A percentile compares a stretch with the other conserved stretches of the same genome.
These are phyloP conservation scores for Drosophila arawakana DNA, from an alignment of 1,140 invertebrate species.

Conservation along the genomic window DNA sequence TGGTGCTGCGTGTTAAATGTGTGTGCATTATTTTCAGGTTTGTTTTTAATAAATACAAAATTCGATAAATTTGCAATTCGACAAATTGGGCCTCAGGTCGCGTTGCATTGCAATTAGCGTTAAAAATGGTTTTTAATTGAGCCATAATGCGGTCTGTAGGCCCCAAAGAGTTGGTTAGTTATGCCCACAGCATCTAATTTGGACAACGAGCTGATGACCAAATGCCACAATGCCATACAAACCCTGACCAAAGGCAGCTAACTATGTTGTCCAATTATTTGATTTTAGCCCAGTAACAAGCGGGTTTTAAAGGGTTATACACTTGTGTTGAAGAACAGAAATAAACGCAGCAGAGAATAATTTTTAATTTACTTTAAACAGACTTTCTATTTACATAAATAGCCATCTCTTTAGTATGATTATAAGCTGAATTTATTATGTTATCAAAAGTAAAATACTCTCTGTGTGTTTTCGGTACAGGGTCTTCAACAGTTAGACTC, in stretches of 20 bases:
- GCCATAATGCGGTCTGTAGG: slow-evolving; percentile 57
- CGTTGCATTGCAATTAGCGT: slow-evolving; percentile 63
- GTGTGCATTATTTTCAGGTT: slow-evolving; percentile 47
- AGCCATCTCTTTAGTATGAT: no score
- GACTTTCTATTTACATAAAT: no score
- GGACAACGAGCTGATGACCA: slow-evolving; percentile 1
- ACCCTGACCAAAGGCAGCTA: slow-evolving; percentile 1
- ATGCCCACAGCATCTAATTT: slow-evolving; percentile 39
- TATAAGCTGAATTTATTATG: no score
- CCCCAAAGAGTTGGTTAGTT: slow-evolving; percentile 62
- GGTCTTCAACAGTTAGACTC: no score
- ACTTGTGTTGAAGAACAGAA: no score
- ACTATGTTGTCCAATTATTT: slow-evolving; percentile 24
- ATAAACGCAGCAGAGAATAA: no score
- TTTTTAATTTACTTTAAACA: no score
- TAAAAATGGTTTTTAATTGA: slow-evolving; percentile 74
- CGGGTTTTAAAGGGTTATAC: no score
- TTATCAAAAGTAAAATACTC: no score
- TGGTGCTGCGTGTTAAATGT: slow-evolving; percentile 46
- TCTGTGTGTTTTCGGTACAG: no score
- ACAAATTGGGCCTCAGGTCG: slow-evolving; percentile 1
- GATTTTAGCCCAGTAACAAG: slow-evolving; percentile 5
- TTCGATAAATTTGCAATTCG: slow-evolving; percentile 33
- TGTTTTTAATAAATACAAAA: slow-evolving; percentile 45
- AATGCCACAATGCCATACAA: background rate